Evolutionary conservation across 1,140 invertebrate species (phyloP).

Genomic region (Protaetia brevitarsis): DNA sequence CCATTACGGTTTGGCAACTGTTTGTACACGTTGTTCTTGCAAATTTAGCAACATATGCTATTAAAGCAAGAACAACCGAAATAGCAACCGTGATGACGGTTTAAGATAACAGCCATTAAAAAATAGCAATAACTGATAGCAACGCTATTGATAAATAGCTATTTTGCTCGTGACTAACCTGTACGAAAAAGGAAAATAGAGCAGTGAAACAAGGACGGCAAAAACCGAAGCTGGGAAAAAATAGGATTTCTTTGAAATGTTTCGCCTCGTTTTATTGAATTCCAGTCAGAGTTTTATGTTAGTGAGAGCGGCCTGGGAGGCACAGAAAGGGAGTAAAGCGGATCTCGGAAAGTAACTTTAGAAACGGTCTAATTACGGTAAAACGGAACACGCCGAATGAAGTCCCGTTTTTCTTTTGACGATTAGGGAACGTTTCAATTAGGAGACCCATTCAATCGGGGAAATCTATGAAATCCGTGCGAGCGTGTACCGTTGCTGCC

Average conservation of each 20-base stretch:
- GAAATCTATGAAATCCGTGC: constrained; percentile 16
- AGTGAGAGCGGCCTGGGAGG: not conserved
- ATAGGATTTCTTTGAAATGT: constrained; percentile 17
- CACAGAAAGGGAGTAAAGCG: constrained; percentile 5
- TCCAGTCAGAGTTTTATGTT: constrained; percentile 22
- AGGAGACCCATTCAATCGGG: constrained; percentile 14
- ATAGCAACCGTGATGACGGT: too few relatives aligned
- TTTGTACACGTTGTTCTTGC: too few relatives aligned
- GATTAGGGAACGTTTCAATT: constrained; percentile 21
- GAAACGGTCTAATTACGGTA: constrained; percentile 23
- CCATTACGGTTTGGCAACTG: too few relatives aligned
- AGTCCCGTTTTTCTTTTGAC: constrained; percentile 17
- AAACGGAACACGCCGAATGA: constrained; percentile 14
- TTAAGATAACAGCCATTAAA: too few relatives aligned
- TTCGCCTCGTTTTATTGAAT: constrained; percentile 21
- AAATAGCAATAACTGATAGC: too few relatives aligned
- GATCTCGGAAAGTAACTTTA: constrained; percentile 18
- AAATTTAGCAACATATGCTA: too few relatives aligned
- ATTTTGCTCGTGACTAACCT: too few relatives aligned
- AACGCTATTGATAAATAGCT: too few relatives aligned
- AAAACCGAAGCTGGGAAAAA: not conserved
- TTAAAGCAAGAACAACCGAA: too few relatives aligned
- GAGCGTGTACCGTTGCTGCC: not conserved
- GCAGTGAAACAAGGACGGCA: not conserved
- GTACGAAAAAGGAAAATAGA: too few relatives aligned